Evolutionary conservation across 1,140 invertebrate genomes (phyloP), one percentile per base, ranked within the genome.

Genomic region (Zophobas morio): DNA sequence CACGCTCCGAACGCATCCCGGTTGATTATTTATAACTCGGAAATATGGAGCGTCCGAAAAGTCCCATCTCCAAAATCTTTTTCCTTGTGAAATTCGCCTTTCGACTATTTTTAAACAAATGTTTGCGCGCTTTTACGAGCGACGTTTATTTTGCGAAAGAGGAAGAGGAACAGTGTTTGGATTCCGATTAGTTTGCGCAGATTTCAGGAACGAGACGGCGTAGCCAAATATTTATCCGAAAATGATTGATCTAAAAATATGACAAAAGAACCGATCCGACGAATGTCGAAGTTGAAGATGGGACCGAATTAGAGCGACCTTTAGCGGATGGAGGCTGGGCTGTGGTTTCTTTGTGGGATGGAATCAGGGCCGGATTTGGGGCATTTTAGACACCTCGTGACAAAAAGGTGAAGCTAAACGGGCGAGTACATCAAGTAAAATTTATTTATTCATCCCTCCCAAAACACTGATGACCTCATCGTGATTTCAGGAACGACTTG

Each of bases 1-100:
- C 60, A 39, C 60, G 60, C 34, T 66, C 60, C 60, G 42, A 66
- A 66, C 32, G 8, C 60, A 66, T 66, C 60, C 39, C 60, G 6
- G 56, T 66, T 33, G 37, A 4, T 32, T 66, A 66, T 66, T 66
- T 66, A 66, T 66, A 66, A 42, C 37, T 39, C 8, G 1, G 39
- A 33, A 66, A 66, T 66, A 66, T 66, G 33, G 60, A 39, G 0
- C 60, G 42, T 66, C 60, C 39, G 6, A 32, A 66, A 36, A 66
- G 6, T n/a, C n/a, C 32, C 6, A 37, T 5, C 39, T 33, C 5
- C 54, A 1, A 2, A 35, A 33, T 5, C 2, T 51, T 51, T 20
- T 20, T 2, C 20, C n/a, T 51, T 51, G 4, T n/a, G 49, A 51
- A 20, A 51, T 20, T 51, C 49, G 2, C 42, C 20, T 51, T 51